Conservation (phyloP, 2,888 invertebrate genomes). For the Diaprepes abbreviatus region DNA sequence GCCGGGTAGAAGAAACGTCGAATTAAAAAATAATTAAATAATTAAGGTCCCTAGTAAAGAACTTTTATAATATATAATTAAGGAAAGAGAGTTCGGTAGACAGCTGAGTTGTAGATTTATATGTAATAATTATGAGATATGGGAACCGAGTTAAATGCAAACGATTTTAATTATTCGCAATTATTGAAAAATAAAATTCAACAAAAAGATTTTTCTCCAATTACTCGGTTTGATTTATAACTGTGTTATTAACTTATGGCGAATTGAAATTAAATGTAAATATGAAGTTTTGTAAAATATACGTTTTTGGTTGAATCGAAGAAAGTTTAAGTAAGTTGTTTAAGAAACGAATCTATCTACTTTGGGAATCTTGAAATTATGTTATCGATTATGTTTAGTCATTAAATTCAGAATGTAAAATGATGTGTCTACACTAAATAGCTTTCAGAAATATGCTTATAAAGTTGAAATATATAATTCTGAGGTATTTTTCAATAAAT, state of each 20-base stretch:
- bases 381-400: no score
- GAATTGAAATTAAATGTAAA: slow-evolving; percentile 31
- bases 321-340: background rate
- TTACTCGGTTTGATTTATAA: slow-evolving; percentile 36
- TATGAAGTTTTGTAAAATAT: slow-evolving; percentile 8
- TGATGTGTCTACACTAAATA: no score
- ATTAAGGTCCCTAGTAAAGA: slow-evolving; percentile 59
- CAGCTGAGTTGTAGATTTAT: slow-evolving; percentile 59
- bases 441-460: no score
- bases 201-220: slow-evolving; percentile 44
- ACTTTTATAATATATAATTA: slow-evolving; percentile 64
- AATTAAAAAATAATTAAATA: slow-evolving; percentile 63
- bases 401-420: no score
- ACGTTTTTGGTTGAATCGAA: background rate
- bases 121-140: slow-evolving; percentile 64
- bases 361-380: no score
- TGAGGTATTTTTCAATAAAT: no score
- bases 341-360: no score
- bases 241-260: slow-evolving; percentile 33
- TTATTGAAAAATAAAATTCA: slow-evolving; percentile 51
- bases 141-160: slow-evolving; percentile 41
- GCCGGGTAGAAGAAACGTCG: slow-evolving; percentile 47
- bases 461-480: no score
- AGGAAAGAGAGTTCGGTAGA: slow-evolving; percentile 57
- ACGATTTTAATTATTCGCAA: slow-evolving; percentile 63